Evolutionary conservation across 2,888 invertebrate species (phyloP), one percentile per base, ranked within the genome.

Genomic region (Sphecodes monilicornis): DNA sequence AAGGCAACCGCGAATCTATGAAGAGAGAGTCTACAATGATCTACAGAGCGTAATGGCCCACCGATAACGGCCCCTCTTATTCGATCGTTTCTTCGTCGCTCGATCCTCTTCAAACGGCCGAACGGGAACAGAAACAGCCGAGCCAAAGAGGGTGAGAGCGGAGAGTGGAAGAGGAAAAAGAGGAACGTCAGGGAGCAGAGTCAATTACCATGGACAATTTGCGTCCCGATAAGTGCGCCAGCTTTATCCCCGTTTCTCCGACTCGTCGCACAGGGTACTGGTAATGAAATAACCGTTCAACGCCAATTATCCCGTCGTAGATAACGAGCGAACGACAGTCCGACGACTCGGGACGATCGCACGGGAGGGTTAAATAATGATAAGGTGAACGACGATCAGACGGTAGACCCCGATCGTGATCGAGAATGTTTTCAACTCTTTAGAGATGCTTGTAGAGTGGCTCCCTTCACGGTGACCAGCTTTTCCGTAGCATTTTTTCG

Each of bases 211-310:
- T 5, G n/a, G 32, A 68, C 72, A 82, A 83, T 83, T 83, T 82
- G 54, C 57, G 41, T 75, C 70, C 39, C 11, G 57, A 41, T 74
- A 74, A 60, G 74, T 22, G 60, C 50, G 39, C 46, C n/a, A 50
- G 26, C 39, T 39, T 69, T 64, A 43, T 71, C 82, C 43, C 46
- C 66, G 36, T 41, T 43, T 16, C 26, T 32, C 22, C 72, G 70
- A 41, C 4, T 74, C 43, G 32, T 79, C 26, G 39, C 72, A 43
- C 39, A 46, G 41, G 29, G 73, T 60, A 22, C 16, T 32, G 18
- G 57, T 82, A 82, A 82, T 82, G 82, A 82, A 82, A 75, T 82
- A 82, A 82, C 82, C 81, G 70, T 54, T 74, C 74, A 69, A 26
- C 39, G 68, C 60, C 82, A 82, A 82, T 82, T 82, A 82, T 81